Evolutionary conservation across 2,113 vertebrate species (phyloP).

Genomic region (Cyanoliseus patagonus): DNA sequence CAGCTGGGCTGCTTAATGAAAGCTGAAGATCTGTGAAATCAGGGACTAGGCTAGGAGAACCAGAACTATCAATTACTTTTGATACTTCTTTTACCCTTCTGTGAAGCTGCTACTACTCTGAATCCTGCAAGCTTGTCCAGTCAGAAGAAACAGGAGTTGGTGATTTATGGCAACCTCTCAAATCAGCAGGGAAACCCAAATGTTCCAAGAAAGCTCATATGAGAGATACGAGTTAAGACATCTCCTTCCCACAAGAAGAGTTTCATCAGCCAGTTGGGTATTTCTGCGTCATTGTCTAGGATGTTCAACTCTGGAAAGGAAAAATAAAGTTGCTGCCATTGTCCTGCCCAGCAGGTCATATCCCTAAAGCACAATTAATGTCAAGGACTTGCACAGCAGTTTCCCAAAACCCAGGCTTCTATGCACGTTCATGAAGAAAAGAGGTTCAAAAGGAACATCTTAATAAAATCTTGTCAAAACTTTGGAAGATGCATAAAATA

Average conservation of each 20-base stretch:
- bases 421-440: background rate
- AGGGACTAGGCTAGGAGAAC: background rate
- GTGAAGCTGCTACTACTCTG: background rate
- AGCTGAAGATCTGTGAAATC: background rate
- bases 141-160: background rate
- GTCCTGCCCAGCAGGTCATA: conserved; percentile 71
- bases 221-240: conserved; percentile 38
- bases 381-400: conserved; percentile 68
- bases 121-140: background rate
- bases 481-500: conserved; percentile 35
- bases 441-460: conserved; percentile 34
- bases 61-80: background rate
- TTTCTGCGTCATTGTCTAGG: conserved; percentile 12
- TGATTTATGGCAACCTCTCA: background rate
- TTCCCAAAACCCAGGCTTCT: background rate
- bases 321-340: conserved; percentile 74
- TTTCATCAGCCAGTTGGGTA: conserved; percentile 15
- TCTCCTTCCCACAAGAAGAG: conserved; percentile 8
- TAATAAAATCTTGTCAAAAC: conserved; percentile 50
- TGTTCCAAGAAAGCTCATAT: conserved; percentile 22
- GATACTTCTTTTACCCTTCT: background rate
- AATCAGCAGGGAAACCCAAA: conserved; percentile 5
- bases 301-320: conserved; percentile 53
- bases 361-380: conserved; percentile 78
- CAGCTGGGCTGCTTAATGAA: background rate